Percentiles rank a stretch among this genome's conserved stretches.
These are phyloP conservation scores for Rhinoptilus africanus DNA, from an alignment of 2,113 vertebrate species.

Conservation along the genomic window DNA sequence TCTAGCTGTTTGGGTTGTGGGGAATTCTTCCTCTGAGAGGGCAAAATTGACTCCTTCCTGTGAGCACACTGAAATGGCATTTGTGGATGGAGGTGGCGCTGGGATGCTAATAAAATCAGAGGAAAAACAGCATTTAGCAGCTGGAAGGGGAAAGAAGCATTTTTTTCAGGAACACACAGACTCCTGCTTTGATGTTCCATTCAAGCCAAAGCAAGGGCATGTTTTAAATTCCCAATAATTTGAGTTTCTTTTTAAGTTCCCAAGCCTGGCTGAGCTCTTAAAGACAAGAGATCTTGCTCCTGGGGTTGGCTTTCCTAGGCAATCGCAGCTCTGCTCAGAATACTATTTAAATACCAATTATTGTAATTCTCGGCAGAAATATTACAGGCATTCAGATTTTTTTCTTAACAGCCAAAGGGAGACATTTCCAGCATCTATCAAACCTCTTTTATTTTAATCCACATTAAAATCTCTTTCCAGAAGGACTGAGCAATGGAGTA, in stretches of 20 bases:
- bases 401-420: conserved; percentile 36
- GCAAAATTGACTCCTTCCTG: neutral
- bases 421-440: conserved; percentile 51
- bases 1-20: neutral
- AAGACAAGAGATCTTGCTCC: conserved; percentile 62
- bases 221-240: conserved; percentile 58
- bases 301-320: conserved; percentile 58
- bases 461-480: conserved; percentile 43
- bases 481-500: neutral
- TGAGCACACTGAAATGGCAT: neutral
- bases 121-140: neutral
- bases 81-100: neutral
- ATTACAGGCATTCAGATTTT: conserved; percentile 60
- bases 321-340: conserved; percentile 46
- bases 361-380: conserved; percentile 69
- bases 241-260: conserved; percentile 45
- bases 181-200: conserved; percentile 38
- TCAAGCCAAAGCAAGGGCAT: conserved; percentile 46
- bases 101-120: neutral
- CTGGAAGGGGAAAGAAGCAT: neutral
- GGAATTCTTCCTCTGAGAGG: neutral
- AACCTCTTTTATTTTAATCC: conserved; percentile 54
- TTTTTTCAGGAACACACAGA: neutral
- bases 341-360: conserved; percentile 71
- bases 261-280: conserved; percentile 40